Base-by-base conservation (phyloP, 2,888 invertebrate genomes). In the Ligdia adustata region DNA sequence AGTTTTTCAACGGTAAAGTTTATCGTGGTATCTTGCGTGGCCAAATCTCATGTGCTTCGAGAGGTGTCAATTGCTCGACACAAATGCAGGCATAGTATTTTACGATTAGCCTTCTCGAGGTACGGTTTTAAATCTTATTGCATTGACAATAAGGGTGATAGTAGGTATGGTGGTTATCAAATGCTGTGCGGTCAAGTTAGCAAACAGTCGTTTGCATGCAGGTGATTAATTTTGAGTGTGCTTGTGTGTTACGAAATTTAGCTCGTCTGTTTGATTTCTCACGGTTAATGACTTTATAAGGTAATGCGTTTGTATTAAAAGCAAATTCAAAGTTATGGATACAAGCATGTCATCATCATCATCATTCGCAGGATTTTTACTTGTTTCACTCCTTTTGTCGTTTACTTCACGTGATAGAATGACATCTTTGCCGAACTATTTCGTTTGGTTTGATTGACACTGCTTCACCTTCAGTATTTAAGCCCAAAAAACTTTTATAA, bases 51-150 rank as follows among this genome's bases (percentile, higher is more conserved):
- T 64, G 62, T 60, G 69, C 63, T 64, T 66, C 67, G 47, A 62
- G 64, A 72, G 65, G 72, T 77, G 77, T 77, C 78, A 75, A 77
- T 73, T 69, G 70, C 66, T 72, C 61, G 65, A 67, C 75, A 69
- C 68, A 65, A 62, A 67, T 73, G 62, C 63, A 49, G 54, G 57
- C 57, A 60, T 49, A 51, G 55, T 57, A 16, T 52, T 52, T 52
- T 57, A 53, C 37, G 20, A 42, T 48, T 59, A 28, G 28, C 35
- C 18, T 37, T 26, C 33, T 22, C 9, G 26, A 12, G 27, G 33
- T 40, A 28, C 46, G 29, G 64, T 62, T 50, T 45, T 61, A 15
- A 39, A 50, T 58, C 47, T 52, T 72, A 58, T 15, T n/a, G 0
- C 1, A 0, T 22, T 13, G 15, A 1, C 5, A 1, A 22, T 62